Evolutionary conservation across 2,797 vertebrate genomes (phyloP).

Genomic region (Momotus momota): DNA sequence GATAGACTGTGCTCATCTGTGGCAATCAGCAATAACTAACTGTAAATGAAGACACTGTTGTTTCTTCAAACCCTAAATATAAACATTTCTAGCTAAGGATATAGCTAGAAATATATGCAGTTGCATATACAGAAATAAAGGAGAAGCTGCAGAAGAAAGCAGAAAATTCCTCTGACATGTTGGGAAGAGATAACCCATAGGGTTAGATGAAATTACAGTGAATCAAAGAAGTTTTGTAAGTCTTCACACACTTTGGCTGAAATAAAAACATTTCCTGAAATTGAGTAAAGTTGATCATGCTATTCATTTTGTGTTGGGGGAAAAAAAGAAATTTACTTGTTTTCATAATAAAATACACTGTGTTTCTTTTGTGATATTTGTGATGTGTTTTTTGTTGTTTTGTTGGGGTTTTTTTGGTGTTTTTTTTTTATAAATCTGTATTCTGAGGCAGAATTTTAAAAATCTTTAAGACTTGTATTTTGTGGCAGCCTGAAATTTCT

Average conservation of each 20-base stretch:
- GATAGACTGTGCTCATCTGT: not conserved
- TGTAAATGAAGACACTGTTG: not conserved
- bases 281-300: not conserved
- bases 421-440: not conserved
- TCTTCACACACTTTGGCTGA: not conserved
- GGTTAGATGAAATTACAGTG: not conserved
- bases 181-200: not conserved
- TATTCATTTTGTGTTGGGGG: not conserved
- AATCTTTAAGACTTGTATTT: not conserved
- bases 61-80: not conserved
- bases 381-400: too few relatives aligned
- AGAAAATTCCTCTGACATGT: not conserved
- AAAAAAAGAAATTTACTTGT: fast-evolving
- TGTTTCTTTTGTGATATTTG: not conserved
- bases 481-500: not conserved
- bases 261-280: not conserved
- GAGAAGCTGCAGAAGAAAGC: not conserved
- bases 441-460: not conserved
- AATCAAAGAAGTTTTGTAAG: too few relatives aligned
- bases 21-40: not conserved
- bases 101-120: too few relatives aligned
- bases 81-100: not conserved
- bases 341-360: not conserved
- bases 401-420: not conserved
- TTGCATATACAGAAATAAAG: not conserved